phyloP scores from a whole-genome alignment of 1,140 invertebrate species.

The Micrasema minimum region DNA sequence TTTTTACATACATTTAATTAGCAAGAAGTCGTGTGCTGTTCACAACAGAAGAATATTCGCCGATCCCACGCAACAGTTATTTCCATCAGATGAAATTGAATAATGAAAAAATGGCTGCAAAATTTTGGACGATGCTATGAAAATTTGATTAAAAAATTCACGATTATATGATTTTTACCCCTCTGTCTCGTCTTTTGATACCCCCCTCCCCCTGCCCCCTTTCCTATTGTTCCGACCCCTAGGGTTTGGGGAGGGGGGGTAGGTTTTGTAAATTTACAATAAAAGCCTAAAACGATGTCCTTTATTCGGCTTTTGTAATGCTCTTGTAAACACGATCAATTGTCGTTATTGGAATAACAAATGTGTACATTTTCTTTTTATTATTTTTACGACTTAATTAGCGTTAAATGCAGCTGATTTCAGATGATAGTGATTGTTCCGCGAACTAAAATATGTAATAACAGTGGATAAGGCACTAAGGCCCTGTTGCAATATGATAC shows the following conservation, averaged over 20 bases:
- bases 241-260: not conserved
- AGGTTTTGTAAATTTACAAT: conserved; percentile 30
- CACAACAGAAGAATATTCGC: conserved; percentile 18
- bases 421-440: no score
- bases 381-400: no score
- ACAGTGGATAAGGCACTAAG: no score
- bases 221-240: conserved; percentile 24
- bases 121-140: conserved; percentile 42
- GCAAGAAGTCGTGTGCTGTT: not conserved
- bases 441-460: no score
- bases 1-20: no score
- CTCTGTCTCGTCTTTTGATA: conserved; percentile 30
- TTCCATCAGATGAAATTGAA: conserved; percentile 47
- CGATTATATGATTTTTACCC: conserved; percentile 44
- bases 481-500: no score
- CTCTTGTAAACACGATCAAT: conserved; percentile 16
- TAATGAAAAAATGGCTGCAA: conserved; percentile 53
- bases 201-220: no score
- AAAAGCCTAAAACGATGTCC: conserved; percentile 25
- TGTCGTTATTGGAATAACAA: conserved; percentile 18
- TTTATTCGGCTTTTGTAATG: conserved; percentile 17
- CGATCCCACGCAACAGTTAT: conserved; percentile 25
- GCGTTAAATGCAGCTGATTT: no score
- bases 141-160: conserved; percentile 55
- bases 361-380: no score